phyloP scores from a whole-genome alignment of 2,888 invertebrate genomes.

The Hoplodrina ambigua region DNA sequence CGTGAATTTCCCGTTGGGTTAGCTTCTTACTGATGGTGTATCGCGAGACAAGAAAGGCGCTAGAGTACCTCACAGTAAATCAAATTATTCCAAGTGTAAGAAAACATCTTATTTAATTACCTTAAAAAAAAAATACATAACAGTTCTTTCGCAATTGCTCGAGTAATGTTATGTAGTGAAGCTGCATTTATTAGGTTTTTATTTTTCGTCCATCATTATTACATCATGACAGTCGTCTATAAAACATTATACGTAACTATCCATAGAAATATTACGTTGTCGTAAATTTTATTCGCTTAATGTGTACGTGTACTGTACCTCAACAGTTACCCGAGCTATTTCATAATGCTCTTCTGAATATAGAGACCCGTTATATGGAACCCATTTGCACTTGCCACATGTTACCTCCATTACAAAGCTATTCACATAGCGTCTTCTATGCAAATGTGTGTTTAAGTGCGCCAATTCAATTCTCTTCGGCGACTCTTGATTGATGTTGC shows the following conservation, averaged over 20 bases:
- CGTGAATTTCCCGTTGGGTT: too few relatives aligned
- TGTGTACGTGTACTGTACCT: constrained; percentile 46
- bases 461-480: constrained; percentile 76
- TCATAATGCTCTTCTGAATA: constrained; percentile 73
- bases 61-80: background rate
- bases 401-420: constrained; percentile 80
- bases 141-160: constrained; percentile 19
- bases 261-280: constrained; percentile 29
- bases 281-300: constrained; percentile 47
- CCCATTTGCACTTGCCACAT: constrained; percentile 82
- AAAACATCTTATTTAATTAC: constrained; percentile 1
- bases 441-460: constrained; percentile 83
- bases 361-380: constrained; percentile 81
- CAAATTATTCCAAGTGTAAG: background rate
- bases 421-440: constrained; percentile 78
- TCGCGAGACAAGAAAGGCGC: background rate
- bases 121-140: constrained; percentile 18
- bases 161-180: constrained; percentile 12
- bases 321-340: constrained; percentile 71
- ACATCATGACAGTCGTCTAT: constrained; percentile 25
- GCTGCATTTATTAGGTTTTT: constrained; percentile 27
- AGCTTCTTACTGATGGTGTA: too few relatives aligned
- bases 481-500: constrained; percentile 74
- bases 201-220: constrained; percentile 57
- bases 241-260: constrained; percentile 30